Evolutionary conservation across 2,113 vertebrate genomes (phyloP).

Genomic region (Nothoprocta perdicaria): DNA sequence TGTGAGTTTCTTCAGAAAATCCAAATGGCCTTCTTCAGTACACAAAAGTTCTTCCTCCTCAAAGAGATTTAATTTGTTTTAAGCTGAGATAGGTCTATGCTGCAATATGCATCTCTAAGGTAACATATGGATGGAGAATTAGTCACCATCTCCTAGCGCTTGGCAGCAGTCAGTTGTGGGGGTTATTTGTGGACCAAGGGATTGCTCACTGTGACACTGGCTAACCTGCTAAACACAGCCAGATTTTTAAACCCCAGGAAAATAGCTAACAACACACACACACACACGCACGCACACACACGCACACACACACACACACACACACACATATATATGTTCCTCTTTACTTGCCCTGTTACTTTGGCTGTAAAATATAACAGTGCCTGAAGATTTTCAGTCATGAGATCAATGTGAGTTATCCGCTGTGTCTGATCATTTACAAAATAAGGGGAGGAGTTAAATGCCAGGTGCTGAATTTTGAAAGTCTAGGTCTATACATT

Average conservation of each 20-base stretch:
- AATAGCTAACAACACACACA: no score
- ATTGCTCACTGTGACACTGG: not conserved
- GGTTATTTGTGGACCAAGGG: not conserved
- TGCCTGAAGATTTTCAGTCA: not conserved
- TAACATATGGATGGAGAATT: not conserved
- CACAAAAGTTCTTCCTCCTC: not conserved
- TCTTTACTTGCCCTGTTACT: no score
- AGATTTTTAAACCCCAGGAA: no score
- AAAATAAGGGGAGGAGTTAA: not conserved
- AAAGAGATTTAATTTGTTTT: not conserved
- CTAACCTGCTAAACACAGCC: no score
- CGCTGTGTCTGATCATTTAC: not conserved
- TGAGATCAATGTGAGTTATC: not conserved
- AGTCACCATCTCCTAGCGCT: not conserved
- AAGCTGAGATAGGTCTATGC: not conserved
- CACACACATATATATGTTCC: no score
- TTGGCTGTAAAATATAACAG: accelerated
- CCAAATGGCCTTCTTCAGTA: not conserved
- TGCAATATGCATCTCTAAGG: not conserved
- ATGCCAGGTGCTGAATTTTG: not conserved
- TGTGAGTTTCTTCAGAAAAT: not conserved
- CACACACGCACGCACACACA: no score
- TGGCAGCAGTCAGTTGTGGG: not conserved
- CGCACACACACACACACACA: no score
- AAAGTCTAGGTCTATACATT: not conserved